These are phyloP conservation scores for Siniperca knerii DNA, from an alignment of 2,113 vertebrate genomes.

Conservation along the genomic window DNA sequence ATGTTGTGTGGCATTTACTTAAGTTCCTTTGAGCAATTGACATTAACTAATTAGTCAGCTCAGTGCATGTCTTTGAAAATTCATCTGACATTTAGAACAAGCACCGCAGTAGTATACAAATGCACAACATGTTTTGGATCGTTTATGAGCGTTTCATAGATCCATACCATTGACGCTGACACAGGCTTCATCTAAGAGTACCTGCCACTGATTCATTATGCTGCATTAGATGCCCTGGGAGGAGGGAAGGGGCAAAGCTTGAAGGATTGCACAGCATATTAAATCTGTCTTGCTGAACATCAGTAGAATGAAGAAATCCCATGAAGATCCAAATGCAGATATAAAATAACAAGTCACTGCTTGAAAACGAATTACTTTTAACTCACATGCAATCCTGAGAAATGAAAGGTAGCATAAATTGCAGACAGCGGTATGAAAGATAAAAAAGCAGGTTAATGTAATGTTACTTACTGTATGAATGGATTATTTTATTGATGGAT, in stretches of 20 bases:
- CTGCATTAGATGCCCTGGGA: slow-evolving; percentile 68
- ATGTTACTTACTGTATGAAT: background rate
- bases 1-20: slow-evolving; percentile 36
- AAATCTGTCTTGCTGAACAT: slow-evolving; percentile 67
- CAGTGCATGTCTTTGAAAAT: slow-evolving; percentile 30
- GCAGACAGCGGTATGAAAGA: background rate
- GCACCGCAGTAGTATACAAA: slow-evolving; percentile 21
- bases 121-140: slow-evolving; percentile 37
- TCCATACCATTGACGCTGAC: slow-evolving; percentile 58
- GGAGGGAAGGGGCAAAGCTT: slow-evolving; percentile 66
- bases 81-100: slow-evolving; percentile 56
- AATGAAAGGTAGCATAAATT: slow-evolving; percentile 13
- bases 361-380: slow-evolving; percentile 30
- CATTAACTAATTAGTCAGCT: slow-evolving; percentile 40
- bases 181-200: slow-evolving; percentile 52
- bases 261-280: slow-evolving; percentile 75
- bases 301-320: slow-evolving; percentile 64
- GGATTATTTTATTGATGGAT: background rate
- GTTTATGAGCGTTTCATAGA: slow-evolving; percentile 50
- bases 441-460: slow-evolving; percentile 28
- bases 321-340: slow-evolving; percentile 60
- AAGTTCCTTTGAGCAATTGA: slow-evolving; percentile 23
- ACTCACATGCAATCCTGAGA: slow-evolving; percentile 10
- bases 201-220: slow-evolving; percentile 74
- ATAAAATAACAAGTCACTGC: slow-evolving; percentile 44